Evolutionary conservation across 2,888 invertebrate genomes (phyloP).

Genomic region (Drosophila planitibia): DNA sequence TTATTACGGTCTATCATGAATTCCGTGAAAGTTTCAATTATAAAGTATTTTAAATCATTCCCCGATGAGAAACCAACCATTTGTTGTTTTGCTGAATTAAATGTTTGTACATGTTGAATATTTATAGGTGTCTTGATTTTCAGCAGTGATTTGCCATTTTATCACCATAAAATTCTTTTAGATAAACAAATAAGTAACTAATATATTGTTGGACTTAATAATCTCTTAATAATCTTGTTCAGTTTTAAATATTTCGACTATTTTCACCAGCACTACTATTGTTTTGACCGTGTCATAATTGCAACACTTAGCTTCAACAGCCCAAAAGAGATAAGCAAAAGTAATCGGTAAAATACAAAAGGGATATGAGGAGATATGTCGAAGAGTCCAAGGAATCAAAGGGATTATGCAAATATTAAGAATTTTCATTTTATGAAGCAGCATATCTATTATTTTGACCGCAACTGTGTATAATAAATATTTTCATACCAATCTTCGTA

Average conservation of each 20-base stretch:
- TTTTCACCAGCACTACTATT: background rate
- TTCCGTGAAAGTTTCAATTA: too few species aligned
- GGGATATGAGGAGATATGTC: background rate
- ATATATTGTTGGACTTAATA: background rate
- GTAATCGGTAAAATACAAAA: background rate
- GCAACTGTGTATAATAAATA: background rate
- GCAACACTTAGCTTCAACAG: background rate
- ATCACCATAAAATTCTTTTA: background rate
- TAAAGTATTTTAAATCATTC: too few species aligned
- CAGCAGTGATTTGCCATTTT: background rate
- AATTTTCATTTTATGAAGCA: background rate
- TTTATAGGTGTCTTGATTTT: background rate
- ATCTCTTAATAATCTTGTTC: background rate
- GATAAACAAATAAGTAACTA: background rate
- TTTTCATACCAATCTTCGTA: conserved; percentile 85
- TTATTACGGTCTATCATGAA: too few species aligned
- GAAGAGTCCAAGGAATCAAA: background rate
- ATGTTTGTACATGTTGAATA: background rate
- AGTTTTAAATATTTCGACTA: background rate
- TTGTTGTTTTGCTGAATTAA: too few species aligned
- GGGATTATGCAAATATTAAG: background rate
- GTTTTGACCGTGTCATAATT: background rate
- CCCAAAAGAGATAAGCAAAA: background rate
- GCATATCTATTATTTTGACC: background rate
- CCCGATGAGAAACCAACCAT: too few species aligned